phyloP scores from a whole-genome alignment of 2,888 invertebrate genomes.

The Scaeva pyrastri region DNA sequence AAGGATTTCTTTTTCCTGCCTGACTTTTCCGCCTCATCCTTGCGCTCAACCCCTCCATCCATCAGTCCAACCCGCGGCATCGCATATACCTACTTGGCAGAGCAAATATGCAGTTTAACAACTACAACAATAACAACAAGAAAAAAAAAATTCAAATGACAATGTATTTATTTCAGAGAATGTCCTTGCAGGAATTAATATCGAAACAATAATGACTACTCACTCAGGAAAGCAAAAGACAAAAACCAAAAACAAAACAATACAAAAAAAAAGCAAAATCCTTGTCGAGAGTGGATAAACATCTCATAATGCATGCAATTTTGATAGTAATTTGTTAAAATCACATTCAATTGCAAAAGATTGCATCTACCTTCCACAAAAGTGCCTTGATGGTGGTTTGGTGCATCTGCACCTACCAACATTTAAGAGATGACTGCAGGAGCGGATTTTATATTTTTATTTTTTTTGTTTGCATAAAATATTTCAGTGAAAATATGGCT shows the following conservation, averaged over 20 bases:
- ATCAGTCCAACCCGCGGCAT: not conserved
- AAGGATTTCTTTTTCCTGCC: slow-evolving; percentile 73
- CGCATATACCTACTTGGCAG: slow-evolving; percentile 26
- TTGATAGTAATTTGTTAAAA: slow-evolving; percentile 65
- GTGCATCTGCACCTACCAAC: slow-evolving; percentile 35
- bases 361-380: slow-evolving; percentile 39
- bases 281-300: slow-evolving; percentile 52
- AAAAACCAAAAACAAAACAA: slow-evolving; percentile 29
- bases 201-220: slow-evolving; percentile 71
- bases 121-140: slow-evolving; percentile 2
- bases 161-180: slow-evolving; percentile 71
- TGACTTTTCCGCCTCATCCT: slow-evolving; percentile 42
- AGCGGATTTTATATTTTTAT: not conserved
- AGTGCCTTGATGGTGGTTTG: too few relatives aligned
- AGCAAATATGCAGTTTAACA: slow-evolving; percentile 58
- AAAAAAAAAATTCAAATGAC: slow-evolving; percentile 49
- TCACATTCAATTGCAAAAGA: slow-evolving; percentile 61
- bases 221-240: slow-evolving; percentile 58
- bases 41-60: not conserved
- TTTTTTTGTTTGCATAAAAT: too few relatives aligned
- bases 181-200: slow-evolving; percentile 75
- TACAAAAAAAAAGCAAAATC: slow-evolving; percentile 21
- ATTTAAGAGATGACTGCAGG: slow-evolving; percentile 31
- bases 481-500: not conserved
- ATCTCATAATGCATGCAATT: slow-evolving; percentile 69